Conservation (phyloP, 2,797 vertebrate genomes). For the Vireo griseus region DNA sequence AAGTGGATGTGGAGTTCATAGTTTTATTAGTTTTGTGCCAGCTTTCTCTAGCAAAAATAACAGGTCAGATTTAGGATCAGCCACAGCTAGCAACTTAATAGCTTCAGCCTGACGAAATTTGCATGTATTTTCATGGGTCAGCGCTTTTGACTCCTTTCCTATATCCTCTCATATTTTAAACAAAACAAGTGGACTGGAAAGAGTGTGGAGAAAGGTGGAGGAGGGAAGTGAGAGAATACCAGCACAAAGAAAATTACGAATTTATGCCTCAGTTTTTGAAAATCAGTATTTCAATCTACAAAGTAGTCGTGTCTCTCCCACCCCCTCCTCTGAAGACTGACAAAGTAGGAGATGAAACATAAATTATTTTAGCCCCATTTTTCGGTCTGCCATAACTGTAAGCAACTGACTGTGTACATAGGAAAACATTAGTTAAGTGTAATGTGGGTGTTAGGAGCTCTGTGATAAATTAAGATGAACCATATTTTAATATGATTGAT, state of each 20-base stretch:
- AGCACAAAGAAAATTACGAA: neutral
- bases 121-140: constrained; percentile 2
- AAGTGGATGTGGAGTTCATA: neutral
- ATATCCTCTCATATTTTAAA: neutral
- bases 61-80: constrained; percentile 5
- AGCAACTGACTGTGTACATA: neutral
- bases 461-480: neutral
- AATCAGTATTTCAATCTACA: neutral
- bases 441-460: neutral
- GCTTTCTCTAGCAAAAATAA: neutral
- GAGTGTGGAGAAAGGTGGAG: neutral
- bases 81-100: neutral
- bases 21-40: neutral
- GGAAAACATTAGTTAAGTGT: neutral
- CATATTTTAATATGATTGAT: neutral
- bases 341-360: neutral
- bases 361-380: neutral
- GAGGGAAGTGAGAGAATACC: neutral
- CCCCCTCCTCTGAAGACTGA: neutral
- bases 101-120: neutral
- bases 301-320: neutral
- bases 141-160: neutral
- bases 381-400: neutral
- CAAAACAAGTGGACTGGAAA: neutral
- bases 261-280: neutral